These are phyloP conservation scores for Xylocopa sonorina DNA, from an alignment of 1,140 invertebrate genomes.

Conservation along the genomic window DNA sequence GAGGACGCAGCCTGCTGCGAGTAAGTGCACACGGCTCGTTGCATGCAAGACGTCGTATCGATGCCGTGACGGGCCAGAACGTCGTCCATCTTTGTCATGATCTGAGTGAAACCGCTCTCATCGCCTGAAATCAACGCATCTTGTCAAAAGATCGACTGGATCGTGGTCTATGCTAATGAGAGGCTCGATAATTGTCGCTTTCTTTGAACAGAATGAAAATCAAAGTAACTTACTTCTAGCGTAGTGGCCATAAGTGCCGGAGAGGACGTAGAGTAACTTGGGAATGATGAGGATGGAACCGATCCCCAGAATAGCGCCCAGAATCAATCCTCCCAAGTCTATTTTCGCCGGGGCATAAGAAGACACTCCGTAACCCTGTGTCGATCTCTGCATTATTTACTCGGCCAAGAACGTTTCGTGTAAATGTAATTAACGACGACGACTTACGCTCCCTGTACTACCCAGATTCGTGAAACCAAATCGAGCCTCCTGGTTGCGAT, in stretches of 20 bases:
- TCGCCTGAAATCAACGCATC: slow-evolving; percentile 79
- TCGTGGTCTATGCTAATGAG: background rate
- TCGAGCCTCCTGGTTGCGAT: slow-evolving; percentile 76
- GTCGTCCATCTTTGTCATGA: slow-evolving; percentile 88
- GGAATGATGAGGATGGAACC: slow-evolving; percentile 90
- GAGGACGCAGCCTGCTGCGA: slow-evolving; percentile 84
- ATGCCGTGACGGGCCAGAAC: slow-evolving; percentile 88
- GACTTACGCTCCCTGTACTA: slow-evolving; percentile 68
- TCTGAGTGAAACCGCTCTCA: slow-evolving; percentile 85
- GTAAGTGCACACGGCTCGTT: slow-evolving; percentile 89
- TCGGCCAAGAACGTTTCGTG: background rate
- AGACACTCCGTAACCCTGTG: slow-evolving; percentile 81
- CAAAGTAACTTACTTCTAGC: slow-evolving; percentile 85
- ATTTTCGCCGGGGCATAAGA: slow-evolving; percentile 88
- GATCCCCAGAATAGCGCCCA: slow-evolving; percentile 90
- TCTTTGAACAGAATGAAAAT: background rate
- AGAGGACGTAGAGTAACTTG: slow-evolving; percentile 88
- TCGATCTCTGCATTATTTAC: background rate
- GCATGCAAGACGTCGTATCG: slow-evolving; percentile 90
- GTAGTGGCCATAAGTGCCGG: slow-evolving; percentile 86
- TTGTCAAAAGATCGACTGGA: background rate
- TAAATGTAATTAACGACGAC: background rate
- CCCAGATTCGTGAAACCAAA: slow-evolving; percentile 78
- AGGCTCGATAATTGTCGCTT: background rate
- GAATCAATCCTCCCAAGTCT: slow-evolving; percentile 89